These are phyloP conservation scores for Mimas tiliae DNA, from an alignment of 2,888 invertebrate species.

Conservation along the genomic window DNA sequence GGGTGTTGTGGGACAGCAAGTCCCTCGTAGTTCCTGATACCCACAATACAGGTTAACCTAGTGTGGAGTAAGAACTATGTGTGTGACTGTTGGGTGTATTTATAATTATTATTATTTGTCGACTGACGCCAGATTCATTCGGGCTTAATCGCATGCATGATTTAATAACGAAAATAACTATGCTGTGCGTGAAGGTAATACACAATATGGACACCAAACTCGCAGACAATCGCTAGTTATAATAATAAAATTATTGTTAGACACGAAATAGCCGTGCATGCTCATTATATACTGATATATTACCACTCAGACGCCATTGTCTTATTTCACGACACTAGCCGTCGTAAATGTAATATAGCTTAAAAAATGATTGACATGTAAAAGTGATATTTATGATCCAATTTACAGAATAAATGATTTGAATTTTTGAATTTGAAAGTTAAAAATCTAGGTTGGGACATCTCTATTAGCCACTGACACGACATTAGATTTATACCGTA, in stretches of 20 bases:
- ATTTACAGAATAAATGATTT: too few relatives aligned
- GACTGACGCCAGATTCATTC: too few relatives aligned
- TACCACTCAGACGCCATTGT: background rate
- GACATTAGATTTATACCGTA: background rate
- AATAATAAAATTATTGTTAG: conserved; percentile 2
- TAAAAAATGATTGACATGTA: too few relatives aligned
- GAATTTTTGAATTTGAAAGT: too few relatives aligned
- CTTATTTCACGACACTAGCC: conserved; percentile 14
- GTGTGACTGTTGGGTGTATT: too few relatives aligned
- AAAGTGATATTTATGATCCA: too few relatives aligned
- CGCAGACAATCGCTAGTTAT: conserved; percentile 3
- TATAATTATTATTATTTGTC: too few relatives aligned
- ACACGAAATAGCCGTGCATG: background rate
- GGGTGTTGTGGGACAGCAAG: too few relatives aligned
- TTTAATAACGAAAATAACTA: background rate
- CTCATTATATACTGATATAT: conserved; percentile 16
- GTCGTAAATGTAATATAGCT: too few relatives aligned
- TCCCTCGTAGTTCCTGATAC: too few relatives aligned
- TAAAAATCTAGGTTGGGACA: conserved; percentile 11
- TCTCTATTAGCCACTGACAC: background rate
- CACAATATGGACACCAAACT: background rate
- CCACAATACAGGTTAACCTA: too few relatives aligned
- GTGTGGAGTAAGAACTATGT: too few relatives aligned
- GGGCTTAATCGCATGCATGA: background rate
- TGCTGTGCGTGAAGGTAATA: conserved; percentile 9